phyloP scores from a whole-genome alignment of 2,888 invertebrate species.

The Napeogenes sylphis region DNA sequence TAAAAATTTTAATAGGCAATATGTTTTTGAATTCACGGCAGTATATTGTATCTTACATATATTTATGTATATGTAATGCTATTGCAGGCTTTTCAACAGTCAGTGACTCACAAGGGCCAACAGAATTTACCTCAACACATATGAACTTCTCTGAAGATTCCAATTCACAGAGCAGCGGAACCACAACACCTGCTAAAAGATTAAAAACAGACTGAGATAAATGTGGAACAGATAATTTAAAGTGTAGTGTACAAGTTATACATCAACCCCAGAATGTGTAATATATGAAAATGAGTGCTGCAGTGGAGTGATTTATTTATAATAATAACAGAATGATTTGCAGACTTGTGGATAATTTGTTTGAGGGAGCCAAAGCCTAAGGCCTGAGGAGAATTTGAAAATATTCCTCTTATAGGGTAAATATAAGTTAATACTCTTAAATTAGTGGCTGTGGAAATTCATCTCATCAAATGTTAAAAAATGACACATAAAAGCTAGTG shows the following conservation, averaged over 20 bases:
- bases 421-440: too few relatives aligned
- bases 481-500: too few relatives aligned
- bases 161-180: constrained; percentile 91
- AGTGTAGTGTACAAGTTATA: constrained; percentile 8
- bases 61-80: background rate
- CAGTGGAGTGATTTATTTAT: constrained; percentile 3
- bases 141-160: constrained; percentile 94
- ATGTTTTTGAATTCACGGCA: background rate
- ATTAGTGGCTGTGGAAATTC: too few relatives aligned
- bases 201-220: constrained; percentile 84
- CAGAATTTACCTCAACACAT: constrained; percentile 89
- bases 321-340: background rate
- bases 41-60: background rate
- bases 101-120: constrained; percentile 92
- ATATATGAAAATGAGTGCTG: constrained; percentile 3
- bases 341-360: too few relatives aligned
- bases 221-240: constrained; percentile 1
- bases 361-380: too few relatives aligned
- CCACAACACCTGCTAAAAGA: constrained; percentile 82
- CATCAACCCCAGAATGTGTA: background rate
- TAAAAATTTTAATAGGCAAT: background rate
- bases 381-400: too few relatives aligned
- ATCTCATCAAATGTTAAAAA: too few relatives aligned
- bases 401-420: too few relatives aligned
- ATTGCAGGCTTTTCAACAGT: constrained; percentile 90